Percentiles rank a stretch among this genome's conserved stretches.
phyloP scores from a whole-genome alignment of 2,797 vertebrate species.

The Acanthiza pusilla region DNA sequence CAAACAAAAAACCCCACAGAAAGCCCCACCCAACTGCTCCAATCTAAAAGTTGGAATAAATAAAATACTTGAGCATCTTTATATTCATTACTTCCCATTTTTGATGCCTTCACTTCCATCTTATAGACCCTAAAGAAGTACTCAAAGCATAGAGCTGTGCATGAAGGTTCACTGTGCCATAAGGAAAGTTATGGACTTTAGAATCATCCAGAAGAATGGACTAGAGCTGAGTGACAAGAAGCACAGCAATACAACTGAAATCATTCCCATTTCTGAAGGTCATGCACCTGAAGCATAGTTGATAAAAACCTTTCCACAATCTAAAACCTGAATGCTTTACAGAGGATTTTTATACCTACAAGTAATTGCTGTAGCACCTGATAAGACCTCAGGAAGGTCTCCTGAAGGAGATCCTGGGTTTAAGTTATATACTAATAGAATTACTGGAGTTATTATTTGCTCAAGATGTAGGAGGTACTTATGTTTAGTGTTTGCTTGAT shows the following conservation, averaged over 20 bases:
- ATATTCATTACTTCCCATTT: not conserved
- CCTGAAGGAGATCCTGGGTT: not conserved
- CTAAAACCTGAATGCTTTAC: not conserved
- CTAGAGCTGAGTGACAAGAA: not conserved
- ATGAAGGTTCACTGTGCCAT: not conserved
- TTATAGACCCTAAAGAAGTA: not conserved
- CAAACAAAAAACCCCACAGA: not conserved
- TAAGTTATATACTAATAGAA: not conserved
- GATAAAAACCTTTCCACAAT: not conserved
- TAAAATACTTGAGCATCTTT: not conserved
- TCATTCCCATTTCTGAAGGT: not conserved
- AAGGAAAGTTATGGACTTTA: not conserved
- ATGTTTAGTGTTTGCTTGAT: not conserved
- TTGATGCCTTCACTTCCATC: not conserved
- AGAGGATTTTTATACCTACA: not conserved
- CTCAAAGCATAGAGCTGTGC: not conserved
- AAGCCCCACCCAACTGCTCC: accelerated
- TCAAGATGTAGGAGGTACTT: not conserved
- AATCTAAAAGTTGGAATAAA: not conserved
- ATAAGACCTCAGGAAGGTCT: not conserved
- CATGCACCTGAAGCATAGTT: not conserved
- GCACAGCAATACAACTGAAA: not conserved
- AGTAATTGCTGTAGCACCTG: not conserved
- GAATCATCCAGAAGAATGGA: not conserved
- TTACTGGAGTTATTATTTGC: not conserved